A percentile compares a stretch with the other conserved stretches of the same genome.
Evolutionary conservation across 2,888 invertebrate genomes (phyloP).

Genomic region (Athetis lepigone): DNA sequence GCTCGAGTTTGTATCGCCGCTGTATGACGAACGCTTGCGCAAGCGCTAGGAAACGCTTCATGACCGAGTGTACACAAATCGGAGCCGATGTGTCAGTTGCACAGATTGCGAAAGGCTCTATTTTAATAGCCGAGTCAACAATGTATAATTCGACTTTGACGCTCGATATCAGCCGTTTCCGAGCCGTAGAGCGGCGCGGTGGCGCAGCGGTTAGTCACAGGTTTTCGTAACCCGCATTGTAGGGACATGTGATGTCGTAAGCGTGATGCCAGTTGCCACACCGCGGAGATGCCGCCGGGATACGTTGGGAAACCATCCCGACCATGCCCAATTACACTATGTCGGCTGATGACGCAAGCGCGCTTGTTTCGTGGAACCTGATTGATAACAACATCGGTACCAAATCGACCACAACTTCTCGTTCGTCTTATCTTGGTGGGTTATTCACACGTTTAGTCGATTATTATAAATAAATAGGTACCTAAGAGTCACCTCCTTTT

Average conservation of each 20-base stretch:
- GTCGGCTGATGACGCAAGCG: conserved; percentile 81
- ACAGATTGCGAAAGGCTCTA: conserved; percentile 78
- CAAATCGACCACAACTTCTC: conserved; percentile 50
- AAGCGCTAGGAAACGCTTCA: conserved; percentile 81
- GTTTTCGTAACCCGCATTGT: conserved; percentile 89
- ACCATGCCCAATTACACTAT: conserved; percentile 85
- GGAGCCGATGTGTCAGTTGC: conserved; percentile 76
- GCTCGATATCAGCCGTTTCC: conserved; percentile 73
- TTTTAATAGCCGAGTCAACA: conserved; percentile 76
- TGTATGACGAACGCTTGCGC: conserved; percentile 83
- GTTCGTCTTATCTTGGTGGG: conserved; percentile 47
- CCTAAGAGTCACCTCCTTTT: conserved; percentile 35
- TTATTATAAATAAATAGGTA: conserved; percentile 28
- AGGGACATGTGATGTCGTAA: conserved; percentile 89
- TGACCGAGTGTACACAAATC: conserved; percentile 77
- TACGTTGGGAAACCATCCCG: conserved; percentile 90
- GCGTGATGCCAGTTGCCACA: conserved; percentile 83
- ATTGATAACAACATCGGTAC: conserved; percentile 75
- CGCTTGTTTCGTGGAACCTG: conserved; percentile 79
- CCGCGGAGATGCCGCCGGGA: conserved; percentile 87
- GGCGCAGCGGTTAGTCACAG: conserved; percentile 82
- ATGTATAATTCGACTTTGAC: conserved; percentile 73
- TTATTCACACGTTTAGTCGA: conserved; percentile 38
- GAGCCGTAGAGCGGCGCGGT: conserved; percentile 74
- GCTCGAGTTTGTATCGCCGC: conserved; percentile 85